Base-by-base conservation (phyloP, 2,888 invertebrate species). In the Scelioninae gen. 1 region DNA sequence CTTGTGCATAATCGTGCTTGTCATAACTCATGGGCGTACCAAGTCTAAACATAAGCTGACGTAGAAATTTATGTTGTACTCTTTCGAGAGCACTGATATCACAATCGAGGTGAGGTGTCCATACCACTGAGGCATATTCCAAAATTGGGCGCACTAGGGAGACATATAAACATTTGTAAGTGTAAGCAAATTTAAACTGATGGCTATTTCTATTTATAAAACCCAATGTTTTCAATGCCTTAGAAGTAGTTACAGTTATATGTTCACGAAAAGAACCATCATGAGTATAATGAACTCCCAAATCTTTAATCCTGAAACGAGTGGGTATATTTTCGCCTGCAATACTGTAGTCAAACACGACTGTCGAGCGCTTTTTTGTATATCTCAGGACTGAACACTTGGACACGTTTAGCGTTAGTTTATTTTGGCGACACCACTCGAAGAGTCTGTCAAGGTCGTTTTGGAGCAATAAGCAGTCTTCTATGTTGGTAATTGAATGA, bases 1-100 rank as follows among this genome's bases (percentile, higher is more conserved):
- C 11, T 11, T 16, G 11, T 3, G 29, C 11, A 11, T 51, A 51
- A 11, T 29, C 51, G 6, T 51, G 51, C 4, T 51, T 11, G 5
- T 6, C 2, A 10, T 11, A 11, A 29, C 11, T 51, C 51, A 51
- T 51, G 11, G 43, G 13, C 43, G 5, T 4, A 38, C 38, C 38
- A 38, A 15, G 45, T 47, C 15, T 15, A n/a, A n/a, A 53, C 53
- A 53, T 53, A 31, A 15, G 31, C 1, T 53, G 10, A 9, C 53
- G 53, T 2, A 53, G 53, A 53, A 53, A 53, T 31, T 53, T 53
- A n/a, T 53, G 53, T 53, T 53, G 53, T 1, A 53, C 53, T 4
- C 31, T 31, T 53, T 53, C 53, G 8, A 53, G 10, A 31, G 32
- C 31, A 11, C 31, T 53, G n/a, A 29, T 53, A 29, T 53, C 53